Percentiles rank a stretch among this genome's conserved stretches.
phyloP scores from a whole-genome alignment of 2,888 invertebrate species.

The Sclerodermus sp. region DNA sequence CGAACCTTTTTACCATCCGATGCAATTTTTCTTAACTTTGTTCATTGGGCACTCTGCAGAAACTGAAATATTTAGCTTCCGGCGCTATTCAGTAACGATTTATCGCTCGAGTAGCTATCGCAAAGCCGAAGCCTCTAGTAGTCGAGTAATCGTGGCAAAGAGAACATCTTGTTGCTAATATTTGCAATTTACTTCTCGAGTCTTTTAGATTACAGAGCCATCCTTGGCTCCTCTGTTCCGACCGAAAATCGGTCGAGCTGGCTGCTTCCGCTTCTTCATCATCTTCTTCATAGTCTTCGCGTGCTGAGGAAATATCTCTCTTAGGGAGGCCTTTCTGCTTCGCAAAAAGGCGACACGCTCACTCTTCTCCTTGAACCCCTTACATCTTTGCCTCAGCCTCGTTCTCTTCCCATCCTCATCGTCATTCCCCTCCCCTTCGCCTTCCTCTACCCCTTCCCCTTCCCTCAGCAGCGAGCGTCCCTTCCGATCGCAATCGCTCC shows the following conservation, averaged over 20 bases:
- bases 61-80: no score
- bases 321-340: slow-evolving; percentile 11
- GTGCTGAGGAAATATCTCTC: slow-evolving; percentile 15
- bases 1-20: no score
- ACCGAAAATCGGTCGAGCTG: no score
- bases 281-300: slow-evolving; percentile 15
- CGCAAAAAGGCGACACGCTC: slow-evolving; percentile 22
- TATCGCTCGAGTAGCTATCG: no score
- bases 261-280: slow-evolving; percentile 5
- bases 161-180: neutral
- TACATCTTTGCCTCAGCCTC: neutral
- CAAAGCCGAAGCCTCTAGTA: no score
- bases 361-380: no score
- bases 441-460: neutral
- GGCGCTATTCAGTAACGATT: no score
- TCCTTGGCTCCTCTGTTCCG: no score
- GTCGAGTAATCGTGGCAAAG: no score
- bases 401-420: neutral
- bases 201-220: neutral
- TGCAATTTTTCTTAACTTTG: no score
- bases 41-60: no score
- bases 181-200: slow-evolving; percentile 3
- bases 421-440: slow-evolving; percentile 2
- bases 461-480: neutral
- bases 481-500: neutral